These are phyloP conservation scores for Myoxocephalus aenaeus DNA, from an alignment of 2,797 vertebrate species.

Conservation along the genomic window DNA sequence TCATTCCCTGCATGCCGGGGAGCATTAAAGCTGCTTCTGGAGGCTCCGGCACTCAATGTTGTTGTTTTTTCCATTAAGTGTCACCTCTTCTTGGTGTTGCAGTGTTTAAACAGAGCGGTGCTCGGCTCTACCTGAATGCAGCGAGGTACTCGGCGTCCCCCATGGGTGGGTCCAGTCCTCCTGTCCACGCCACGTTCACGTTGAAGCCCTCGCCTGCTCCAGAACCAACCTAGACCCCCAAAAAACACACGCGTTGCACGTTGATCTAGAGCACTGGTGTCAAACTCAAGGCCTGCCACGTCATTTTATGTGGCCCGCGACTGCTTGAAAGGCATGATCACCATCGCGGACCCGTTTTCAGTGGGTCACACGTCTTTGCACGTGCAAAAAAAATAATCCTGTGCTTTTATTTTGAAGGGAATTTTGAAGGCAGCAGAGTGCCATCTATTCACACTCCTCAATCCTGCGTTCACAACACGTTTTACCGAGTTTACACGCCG, in stretches of 20 bases:
- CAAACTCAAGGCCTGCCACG: too few species aligned
- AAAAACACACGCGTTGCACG: neutral
- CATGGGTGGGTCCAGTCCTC: slow-evolving; percentile 96
- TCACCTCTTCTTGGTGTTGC: neutral
- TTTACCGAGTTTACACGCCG: too few species aligned
- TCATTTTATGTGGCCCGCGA: too few species aligned
- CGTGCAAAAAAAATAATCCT: too few species aligned
- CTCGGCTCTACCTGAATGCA: slow-evolving; percentile 89
- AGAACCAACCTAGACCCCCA: slow-evolving; percentile 88
- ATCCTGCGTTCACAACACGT: too few species aligned
- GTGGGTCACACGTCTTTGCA: too few species aligned
- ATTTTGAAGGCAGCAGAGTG: too few species aligned
- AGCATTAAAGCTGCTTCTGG: neutral
- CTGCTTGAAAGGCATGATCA: too few species aligned
- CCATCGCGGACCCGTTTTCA: too few species aligned
- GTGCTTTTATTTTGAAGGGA: too few species aligned
- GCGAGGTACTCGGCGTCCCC: slow-evolving; percentile 95
- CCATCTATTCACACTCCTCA: too few species aligned
- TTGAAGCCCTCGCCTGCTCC: slow-evolving; percentile 93
- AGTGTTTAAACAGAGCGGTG: neutral
- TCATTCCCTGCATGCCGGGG: neutral
- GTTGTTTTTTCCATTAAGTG: neutral
- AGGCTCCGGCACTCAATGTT: neutral
- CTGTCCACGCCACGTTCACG: slow-evolving; percentile 94
- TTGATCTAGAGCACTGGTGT: neutral